Evolutionary conservation across 2,888 invertebrate species (phyloP).

Genomic region (Hedychridium roseum): DNA sequence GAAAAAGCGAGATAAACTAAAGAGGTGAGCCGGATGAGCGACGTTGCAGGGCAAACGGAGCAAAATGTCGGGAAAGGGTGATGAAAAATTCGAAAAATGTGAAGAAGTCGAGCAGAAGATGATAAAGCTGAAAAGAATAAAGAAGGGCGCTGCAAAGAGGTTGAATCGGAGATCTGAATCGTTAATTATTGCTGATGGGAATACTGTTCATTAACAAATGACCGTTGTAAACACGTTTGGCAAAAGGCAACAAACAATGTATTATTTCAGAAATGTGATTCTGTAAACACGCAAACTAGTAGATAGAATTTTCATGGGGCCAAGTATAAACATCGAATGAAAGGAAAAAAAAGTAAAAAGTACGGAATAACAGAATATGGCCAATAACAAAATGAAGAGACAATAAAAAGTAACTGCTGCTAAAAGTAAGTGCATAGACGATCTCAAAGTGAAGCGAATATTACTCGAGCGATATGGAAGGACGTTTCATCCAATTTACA

Average conservation of each 20-base stretch:
- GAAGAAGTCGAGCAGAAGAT: conserved; percentile 1
- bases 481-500: conserved; percentile 39
- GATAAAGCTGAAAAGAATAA: conserved; percentile 12
- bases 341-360: no score
- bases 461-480: conserved; percentile 29
- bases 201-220: no score
- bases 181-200: no score
- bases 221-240: no score
- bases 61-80: conserved; percentile 1
- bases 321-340: no score
- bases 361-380: conserved; percentile 7
- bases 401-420: no score
- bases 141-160: neutral
- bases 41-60: no score
- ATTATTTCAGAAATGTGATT: no score
- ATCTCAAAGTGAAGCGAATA: conserved; percentile 28
- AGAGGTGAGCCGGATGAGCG: neutral
- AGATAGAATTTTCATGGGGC: no score
- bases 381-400: neutral
- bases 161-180: conserved; percentile 1
- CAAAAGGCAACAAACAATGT: no score
- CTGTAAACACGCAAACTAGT: no score
- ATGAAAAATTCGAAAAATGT: conserved; percentile 4
- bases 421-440: neutral
- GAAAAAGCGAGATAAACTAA: neutral